phyloP scores from a whole-genome alignment of 2,113 vertebrate genomes.

The Mobula birostris region DNA sequence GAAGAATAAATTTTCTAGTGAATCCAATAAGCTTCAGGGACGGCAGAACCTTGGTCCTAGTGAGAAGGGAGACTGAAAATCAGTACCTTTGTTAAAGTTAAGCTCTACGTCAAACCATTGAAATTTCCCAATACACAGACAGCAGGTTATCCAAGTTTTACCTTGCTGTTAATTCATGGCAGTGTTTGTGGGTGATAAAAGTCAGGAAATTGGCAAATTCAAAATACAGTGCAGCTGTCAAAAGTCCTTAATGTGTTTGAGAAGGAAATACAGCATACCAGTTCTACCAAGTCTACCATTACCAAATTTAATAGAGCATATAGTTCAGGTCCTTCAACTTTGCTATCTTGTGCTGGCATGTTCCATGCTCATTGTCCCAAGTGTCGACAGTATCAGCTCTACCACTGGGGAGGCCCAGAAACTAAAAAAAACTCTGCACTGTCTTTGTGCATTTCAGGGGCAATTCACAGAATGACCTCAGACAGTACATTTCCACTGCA shows the following conservation, averaged over 20 bases:
- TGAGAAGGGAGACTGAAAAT: no score
- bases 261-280: not conserved
- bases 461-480: not conserved
- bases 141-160: no score
- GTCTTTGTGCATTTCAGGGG: not conserved
- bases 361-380: not conserved
- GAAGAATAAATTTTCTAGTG: no score
- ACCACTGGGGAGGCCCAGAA: not conserved
- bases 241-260: not conserved
- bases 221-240: not conserved
- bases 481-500: not conserved
- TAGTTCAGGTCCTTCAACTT: not conserved
- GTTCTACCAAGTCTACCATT: not conserved
- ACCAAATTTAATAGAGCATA: not conserved
- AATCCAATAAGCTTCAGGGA: no score
- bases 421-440: not conserved
- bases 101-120: no score
- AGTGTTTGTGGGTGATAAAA: no score
- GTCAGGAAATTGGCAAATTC: no score
- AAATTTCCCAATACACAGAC: not conserved
- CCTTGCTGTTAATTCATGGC: no score
- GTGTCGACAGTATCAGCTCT: not conserved
- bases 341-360: not conserved
- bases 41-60: no score
- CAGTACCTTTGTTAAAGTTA: no score